Base-by-base conservation (phyloP, 2,113 vertebrate species). In the Eira barbara region DNA sequence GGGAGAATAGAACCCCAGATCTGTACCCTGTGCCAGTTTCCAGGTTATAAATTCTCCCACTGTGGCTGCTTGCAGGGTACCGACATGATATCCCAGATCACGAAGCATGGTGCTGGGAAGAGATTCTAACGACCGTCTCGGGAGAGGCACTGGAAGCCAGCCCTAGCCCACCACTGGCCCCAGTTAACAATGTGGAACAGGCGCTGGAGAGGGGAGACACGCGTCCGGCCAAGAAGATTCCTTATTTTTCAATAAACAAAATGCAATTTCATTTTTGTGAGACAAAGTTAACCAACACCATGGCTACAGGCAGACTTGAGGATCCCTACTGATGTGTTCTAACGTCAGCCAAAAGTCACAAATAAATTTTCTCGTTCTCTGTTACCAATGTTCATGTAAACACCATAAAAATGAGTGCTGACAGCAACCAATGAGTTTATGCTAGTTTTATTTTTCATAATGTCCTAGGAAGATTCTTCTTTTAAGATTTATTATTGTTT, bases 401-500 rank as follows among this genome's bases (percentile, higher is more conserved):
- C 93, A 27, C 21, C 57, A 89, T 88, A 94, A 97, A 96, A 96
- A 84, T 52, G 31, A 88, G 63, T 39, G 63, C 84, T 91, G 80
- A 90, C 69, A 95, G 88, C 55, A 83, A 52, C 83, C 84, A 52
- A 76, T 57, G 91, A 90, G 94, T 91, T 95, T 88, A 81, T 34
- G 15, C 42, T 29, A 49, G 69, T 83, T 94, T 94, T 92, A 95
- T 80, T 95, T 96, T 95, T 89, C 88, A 45, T 87, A 87, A 91
- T 88, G 49, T 94, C 61, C 45, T 81, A 82, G 74, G 59, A 95
- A 82, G 78, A 96, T 76, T 94, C 55, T 45, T 84, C 36, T 17
- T 80, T 97, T 76, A 92, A 95, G 91, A 96, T 96, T 84, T 91
- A 96, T 94, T 94, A 90, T 36, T 92, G 74, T 88, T 96, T 97